Conservation (phyloP, 2,888 invertebrate species). For the Eupithecia exiguata region DNA sequence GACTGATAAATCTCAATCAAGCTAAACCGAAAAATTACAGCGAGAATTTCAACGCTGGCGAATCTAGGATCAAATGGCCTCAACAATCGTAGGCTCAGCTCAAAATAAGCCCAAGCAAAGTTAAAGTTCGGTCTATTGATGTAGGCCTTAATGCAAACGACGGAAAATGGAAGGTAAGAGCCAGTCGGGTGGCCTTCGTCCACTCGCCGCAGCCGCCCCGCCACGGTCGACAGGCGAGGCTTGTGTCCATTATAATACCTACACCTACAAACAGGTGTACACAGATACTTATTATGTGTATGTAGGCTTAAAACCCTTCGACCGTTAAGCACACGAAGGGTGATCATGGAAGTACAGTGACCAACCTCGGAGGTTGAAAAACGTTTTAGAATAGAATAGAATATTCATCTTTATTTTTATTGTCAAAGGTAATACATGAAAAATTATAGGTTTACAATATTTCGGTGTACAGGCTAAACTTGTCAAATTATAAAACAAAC, state of each 20-base stretch:
- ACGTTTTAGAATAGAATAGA: neutral
- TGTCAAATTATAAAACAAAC: too few relatives aligned
- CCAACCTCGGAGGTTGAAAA: neutral
- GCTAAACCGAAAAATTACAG: too few relatives aligned
- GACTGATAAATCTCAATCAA: too few relatives aligned
- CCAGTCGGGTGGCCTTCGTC: slow-evolving; percentile 35
- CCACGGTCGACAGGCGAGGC: slow-evolving; percentile 36
- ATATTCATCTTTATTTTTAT: too few relatives aligned
- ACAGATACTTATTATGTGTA: neutral
- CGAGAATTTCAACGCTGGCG: too few relatives aligned
- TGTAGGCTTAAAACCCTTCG: neutral
- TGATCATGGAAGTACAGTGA: neutral
- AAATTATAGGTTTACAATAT: too few relatives aligned
- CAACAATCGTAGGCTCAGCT: neutral
- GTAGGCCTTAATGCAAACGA: slow-evolving; percentile 21
- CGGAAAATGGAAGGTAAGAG: slow-evolving; percentile 31
- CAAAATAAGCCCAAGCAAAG: neutral
- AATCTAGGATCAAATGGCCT: too few relatives aligned
- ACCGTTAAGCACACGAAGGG: slow-evolving; percentile 1
- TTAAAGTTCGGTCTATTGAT: slow-evolving; percentile 5
- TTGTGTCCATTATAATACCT: neutral
- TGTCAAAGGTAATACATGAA: too few relatives aligned
- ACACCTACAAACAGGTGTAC: slow-evolving; percentile 3
- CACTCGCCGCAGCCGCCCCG: slow-evolving; percentile 34
- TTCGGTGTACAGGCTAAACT: too few relatives aligned